Conservation (phyloP, 1,140 invertebrate species). For the Oedothorax gibbosus region DNA sequence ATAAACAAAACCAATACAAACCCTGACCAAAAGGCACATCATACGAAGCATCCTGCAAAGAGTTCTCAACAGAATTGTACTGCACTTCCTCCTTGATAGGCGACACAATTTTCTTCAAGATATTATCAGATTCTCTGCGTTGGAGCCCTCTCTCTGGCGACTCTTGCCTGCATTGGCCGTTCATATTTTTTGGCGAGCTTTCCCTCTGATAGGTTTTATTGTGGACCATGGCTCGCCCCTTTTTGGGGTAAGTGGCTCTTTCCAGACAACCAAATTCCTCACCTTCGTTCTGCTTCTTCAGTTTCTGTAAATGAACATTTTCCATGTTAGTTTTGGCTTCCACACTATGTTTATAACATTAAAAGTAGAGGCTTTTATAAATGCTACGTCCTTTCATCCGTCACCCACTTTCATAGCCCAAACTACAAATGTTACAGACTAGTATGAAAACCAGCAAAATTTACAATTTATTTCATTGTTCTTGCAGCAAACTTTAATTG, state of each 20-base stretch:
- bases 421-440: too few species aligned
- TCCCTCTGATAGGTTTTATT: slow-evolving; percentile 13
- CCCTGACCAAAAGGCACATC: slow-evolving; percentile 15
- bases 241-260: slow-evolving; percentile 55
- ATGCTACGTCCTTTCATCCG: too few species aligned
- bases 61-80: slow-evolving; percentile 32
- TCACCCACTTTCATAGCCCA: too few species aligned
- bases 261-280: slow-evolving; percentile 38
- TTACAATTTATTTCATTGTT: too few species aligned
- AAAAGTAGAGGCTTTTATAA: too few species aligned
- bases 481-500: too few species aligned
- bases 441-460: too few species aligned
- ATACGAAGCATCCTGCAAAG: slow-evolving; percentile 26
- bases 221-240: background rate
- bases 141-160: background rate
- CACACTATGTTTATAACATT: too few species aligned
- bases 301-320: slow-evolving; percentile 35
- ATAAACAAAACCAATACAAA: background rate
- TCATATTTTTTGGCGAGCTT: slow-evolving; percentile 20
- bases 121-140: slow-evolving; percentile 7
- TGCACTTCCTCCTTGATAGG: slow-evolving; percentile 54
- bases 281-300: slow-evolving; percentile 57
- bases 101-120: slow-evolving; percentile 49
- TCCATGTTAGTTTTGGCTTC: too few species aligned
- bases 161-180: slow-evolving; percentile 3